Evolutionary conservation across 2,113 vertebrate species (phyloP), one percentile per base, ranked within the genome.

Genomic region (Nematolebias whitei): DNA sequence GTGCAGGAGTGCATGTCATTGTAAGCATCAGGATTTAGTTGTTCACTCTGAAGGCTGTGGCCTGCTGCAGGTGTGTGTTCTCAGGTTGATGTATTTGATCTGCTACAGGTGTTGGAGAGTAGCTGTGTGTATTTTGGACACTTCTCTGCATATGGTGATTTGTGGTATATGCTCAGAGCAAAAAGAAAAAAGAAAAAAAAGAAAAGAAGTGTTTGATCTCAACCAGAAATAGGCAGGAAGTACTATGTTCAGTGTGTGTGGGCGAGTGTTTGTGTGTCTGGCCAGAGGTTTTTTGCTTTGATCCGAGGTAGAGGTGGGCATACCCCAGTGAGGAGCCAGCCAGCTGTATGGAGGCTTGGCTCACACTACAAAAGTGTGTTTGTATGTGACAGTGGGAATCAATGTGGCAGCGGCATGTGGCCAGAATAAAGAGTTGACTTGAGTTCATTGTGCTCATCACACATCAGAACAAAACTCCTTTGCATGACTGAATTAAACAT

Each of bases 41-140:
- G 70, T 76, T 78, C 59, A 82, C 60, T 71, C 29, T 29, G 12
- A 50, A 55, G 71, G 77, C 56, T 80, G 63, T 57, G 47, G 45
- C 39, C 65, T 19, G 52, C 72, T 82, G 80, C 88, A 84, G 84
- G 83, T 85, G 86, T 85, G 82, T 75, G 76, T 68, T 84, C 59
- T 63, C 56, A 74, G 56, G 61, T 48, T 73, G 78, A 56, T 51
- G 71, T 1, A 50, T 87, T 87, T 87, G 83, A 89, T 89, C 70
- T 83, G 54, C 74, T 47, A 79, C 83, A 81, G 80, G 86, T 79
- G 82, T 67, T 64, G 74, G 57, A 60, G 74, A 35, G 53, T 55
- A 72, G 48, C 52, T 63, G 22, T 74, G 63, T 38, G 40, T 41
- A 38, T 50, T 52, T 65, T 29, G 41, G 45, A 53, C 43, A 49